Evolutionary conservation across 2,797 vertebrate genomes (phyloP).

Genomic region (Pipistrellus kuhlii): DNA sequence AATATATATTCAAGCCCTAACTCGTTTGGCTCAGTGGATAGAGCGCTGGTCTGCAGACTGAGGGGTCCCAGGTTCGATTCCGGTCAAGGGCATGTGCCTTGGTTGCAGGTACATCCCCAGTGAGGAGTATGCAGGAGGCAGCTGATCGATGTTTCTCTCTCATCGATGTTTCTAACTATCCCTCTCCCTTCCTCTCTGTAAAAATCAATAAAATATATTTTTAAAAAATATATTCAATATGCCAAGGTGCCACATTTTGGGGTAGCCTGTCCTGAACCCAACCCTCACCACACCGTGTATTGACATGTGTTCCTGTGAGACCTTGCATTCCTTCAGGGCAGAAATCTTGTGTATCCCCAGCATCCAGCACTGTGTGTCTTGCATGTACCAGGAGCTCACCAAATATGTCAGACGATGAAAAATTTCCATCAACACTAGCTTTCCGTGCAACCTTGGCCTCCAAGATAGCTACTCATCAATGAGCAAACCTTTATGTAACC

Average conservation of each 20-base stretch:
- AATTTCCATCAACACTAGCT: neutral
- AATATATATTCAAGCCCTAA: too few relatives aligned
- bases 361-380: neutral
- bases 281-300: neutral
- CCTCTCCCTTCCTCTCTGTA: too few relatives aligned
- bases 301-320: neutral
- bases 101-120: too few relatives aligned
- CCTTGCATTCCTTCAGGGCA: neutral
- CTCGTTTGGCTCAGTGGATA: too few relatives aligned
- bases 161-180: too few relatives aligned
- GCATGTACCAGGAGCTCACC: neutral
- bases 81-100: too few relatives aligned
- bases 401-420: neutral
- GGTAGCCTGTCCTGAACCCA: neutral
- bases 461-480: neutral
- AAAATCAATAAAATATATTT: too few relatives aligned
- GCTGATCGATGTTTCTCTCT: too few relatives aligned
- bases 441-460: neutral
- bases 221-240: too few relatives aligned
- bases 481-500: constrained; percentile 28
- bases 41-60: too few relatives aligned
- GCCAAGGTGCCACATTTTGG: neutral
- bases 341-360: neutral
- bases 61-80: too few relatives aligned
- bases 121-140: too few relatives aligned